Percentiles rank a stretch among this genome's conserved stretches.
Evolutionary conservation across 2,113 vertebrate species (phyloP).

Genomic region (Ptyas mucosa): DNA sequence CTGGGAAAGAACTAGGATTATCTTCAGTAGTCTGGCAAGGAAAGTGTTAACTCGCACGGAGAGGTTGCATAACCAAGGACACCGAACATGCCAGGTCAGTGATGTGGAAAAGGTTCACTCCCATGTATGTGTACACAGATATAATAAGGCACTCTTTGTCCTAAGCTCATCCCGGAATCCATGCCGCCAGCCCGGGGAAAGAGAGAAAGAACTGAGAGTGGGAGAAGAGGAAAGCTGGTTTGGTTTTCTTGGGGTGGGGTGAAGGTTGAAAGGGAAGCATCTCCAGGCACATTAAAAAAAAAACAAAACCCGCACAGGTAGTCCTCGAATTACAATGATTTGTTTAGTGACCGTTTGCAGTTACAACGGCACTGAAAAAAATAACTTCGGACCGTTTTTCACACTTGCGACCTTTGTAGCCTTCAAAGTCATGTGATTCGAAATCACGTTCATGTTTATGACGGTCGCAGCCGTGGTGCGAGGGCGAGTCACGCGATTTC

Average conservation of each 20-base stretch:
- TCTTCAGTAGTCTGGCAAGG: constrained; percentile 5
- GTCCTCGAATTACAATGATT: not conserved
- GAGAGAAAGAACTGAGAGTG: constrained; percentile 72
- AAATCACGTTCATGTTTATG: not conserved
- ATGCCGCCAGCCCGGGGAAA: constrained; percentile 47
- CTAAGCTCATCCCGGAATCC: constrained; percentile 55
- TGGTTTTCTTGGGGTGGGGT: constrained; percentile 50
- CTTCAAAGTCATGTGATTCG: not conserved
- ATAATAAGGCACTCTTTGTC: constrained; percentile 71
- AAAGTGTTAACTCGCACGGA: constrained; percentile 52
- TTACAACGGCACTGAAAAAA: not conserved
- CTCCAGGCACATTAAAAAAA: not conserved
- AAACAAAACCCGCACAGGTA: not conserved
- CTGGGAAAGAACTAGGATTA: too few relatives aligned
- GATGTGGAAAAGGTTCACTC: constrained; percentile 64
- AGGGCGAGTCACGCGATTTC: too few relatives aligned
- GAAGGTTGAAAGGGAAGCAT: constrained; percentile 38
- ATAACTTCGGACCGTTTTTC: not conserved
- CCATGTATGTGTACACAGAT: constrained; percentile 51
- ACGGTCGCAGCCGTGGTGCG: not conserved
- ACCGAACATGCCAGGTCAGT: constrained; percentile 56
- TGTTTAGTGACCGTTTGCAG: not conserved
- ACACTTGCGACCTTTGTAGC: not conserved
- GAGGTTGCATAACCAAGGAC: constrained; percentile 68
- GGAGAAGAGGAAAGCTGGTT: constrained; percentile 57